Conservation (phyloP, 2,113 vertebrate genomes). For the Dicentrarchus labrax region DNA sequence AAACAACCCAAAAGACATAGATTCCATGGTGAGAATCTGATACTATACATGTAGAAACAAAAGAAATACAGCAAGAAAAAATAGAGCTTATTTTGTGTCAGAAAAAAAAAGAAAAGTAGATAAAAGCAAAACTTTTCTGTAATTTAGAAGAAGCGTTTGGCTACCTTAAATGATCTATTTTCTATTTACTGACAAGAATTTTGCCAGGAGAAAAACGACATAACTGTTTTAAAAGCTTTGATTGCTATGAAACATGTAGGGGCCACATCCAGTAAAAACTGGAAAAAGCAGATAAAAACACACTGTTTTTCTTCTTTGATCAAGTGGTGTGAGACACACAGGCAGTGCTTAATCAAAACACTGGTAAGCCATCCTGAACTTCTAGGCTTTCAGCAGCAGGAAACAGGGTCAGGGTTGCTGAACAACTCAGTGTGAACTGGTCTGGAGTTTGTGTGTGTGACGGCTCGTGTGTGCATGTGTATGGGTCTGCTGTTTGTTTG, state of each 20-base stretch:
- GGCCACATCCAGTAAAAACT: slow-evolving; percentile 35
- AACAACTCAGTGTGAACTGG: slow-evolving; percentile 68
- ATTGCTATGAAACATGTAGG: slow-evolving; percentile 52
- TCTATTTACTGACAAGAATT: slow-evolving; percentile 18
- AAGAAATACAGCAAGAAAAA: not conserved
- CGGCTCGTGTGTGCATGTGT: slow-evolving; percentile 12
- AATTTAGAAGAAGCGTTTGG: slow-evolving; percentile 14
- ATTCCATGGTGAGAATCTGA: slow-evolving; percentile 37
- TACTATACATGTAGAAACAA: slow-evolving; percentile 21
- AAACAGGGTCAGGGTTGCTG: slow-evolving; percentile 70
- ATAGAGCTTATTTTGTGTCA: not conserved
- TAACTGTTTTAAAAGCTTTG: slow-evolving; percentile 47
- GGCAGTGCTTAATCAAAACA: slow-evolving; percentile 78
- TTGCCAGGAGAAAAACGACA: slow-evolving; percentile 26
- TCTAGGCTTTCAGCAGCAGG: slow-evolving; percentile 70
- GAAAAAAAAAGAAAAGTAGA: not conserved
- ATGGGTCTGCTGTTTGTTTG: slow-evolving; percentile 33
- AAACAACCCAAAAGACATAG: slow-evolving; percentile 15
- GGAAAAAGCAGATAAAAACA: slow-evolving; percentile 22
- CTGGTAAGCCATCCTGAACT: slow-evolving; percentile 75
- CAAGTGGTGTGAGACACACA: slow-evolving; percentile 66
- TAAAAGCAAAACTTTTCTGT: slow-evolving; percentile 25
- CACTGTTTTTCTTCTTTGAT: slow-evolving; percentile 68
- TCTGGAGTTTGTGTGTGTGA: slow-evolving; percentile 23
- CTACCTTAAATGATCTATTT: slow-evolving; percentile 40